Evolutionary conservation across 1,140 invertebrate species (phyloP).

Genomic region (Atta colombica): DNA sequence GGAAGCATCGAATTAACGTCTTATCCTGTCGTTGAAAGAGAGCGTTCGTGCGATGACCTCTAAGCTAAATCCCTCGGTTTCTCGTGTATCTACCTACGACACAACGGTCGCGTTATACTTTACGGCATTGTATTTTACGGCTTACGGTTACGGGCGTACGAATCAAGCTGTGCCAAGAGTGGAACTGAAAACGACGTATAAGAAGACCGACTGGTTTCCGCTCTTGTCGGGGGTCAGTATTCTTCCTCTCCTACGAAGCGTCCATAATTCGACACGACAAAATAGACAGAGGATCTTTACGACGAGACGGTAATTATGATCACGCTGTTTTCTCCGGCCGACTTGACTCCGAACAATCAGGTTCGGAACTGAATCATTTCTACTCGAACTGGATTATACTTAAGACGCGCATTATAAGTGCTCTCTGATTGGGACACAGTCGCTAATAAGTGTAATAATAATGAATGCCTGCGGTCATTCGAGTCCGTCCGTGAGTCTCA

Average conservation of each 20-base stretch:
- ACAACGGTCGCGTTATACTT: conserved; percentile 18
- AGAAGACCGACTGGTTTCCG: conserved; percentile 38
- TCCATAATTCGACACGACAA: conserved; percentile 36
- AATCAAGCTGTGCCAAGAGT: background rate
- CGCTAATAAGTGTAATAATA: conserved; percentile 49
- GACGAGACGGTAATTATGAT: conserved; percentile 3
- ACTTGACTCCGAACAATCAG: conserved; percentile 20
- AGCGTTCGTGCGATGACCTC: conserved; percentile 53
- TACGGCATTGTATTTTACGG: conserved; percentile 47
- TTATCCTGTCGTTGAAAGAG: conserved; percentile 72
- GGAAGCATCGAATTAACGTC: conserved; percentile 82
- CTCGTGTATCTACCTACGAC: background rate
- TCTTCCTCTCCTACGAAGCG: background rate
- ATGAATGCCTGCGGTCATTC: conserved; percentile 19
- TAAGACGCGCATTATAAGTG: conserved; percentile 1
- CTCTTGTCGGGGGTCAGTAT: conserved; percentile 62
- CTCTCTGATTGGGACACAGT: conserved; percentile 9
- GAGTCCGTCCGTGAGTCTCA: background rate
- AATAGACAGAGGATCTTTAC: background rate
- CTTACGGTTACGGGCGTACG: conserved; percentile 29
- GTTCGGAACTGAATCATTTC: conserved; percentile 12
- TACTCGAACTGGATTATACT: conserved; percentile 13
- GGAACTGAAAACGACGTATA: background rate
- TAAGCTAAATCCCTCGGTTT: conserved; percentile 49
- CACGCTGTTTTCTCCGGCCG: conserved; percentile 3